phyloP scores from a whole-genome alignment of 2,797 vertebrate species.

The Parambassis ranga region DNA sequence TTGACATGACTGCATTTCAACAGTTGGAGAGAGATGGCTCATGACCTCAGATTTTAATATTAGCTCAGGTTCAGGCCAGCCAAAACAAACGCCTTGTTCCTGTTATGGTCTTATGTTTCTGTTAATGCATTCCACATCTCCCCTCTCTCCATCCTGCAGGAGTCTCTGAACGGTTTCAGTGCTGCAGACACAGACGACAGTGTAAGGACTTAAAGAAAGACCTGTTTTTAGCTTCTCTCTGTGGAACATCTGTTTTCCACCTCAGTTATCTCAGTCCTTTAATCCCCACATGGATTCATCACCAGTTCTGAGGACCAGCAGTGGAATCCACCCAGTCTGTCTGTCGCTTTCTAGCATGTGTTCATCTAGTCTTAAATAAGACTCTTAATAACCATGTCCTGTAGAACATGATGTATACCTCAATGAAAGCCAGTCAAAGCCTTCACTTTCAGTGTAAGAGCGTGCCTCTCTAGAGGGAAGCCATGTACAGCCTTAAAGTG shows the following conservation, averaged over 20 bases:
- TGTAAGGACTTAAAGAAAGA: conserved; percentile 17
- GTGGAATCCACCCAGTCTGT: not conserved
- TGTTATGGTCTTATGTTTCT: conserved; percentile 5
- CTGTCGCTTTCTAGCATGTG: not conserved
- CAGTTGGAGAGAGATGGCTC: not conserved
- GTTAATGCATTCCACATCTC: not conserved
- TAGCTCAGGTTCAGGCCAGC: conserved; percentile 32
- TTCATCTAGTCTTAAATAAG: no score
- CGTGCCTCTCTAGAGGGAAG: conserved; percentile 15
- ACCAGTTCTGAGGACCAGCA: conserved; percentile 6
- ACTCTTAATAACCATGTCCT: not conserved
- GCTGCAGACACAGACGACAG: conserved; percentile 37
- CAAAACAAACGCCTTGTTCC: conserved; percentile 41
- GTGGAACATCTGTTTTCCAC: not conserved
- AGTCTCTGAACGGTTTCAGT: conserved; percentile 55
- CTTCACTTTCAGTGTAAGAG: conserved; percentile 7
- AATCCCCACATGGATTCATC: not conserved
- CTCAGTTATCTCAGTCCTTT: not conserved
- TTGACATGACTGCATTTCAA: not conserved
- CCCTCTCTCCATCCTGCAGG: conserved; percentile 44
- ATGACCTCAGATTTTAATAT: conserved; percentile 36
- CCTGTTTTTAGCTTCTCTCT: not conserved
- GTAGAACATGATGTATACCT: conserved; percentile 23
- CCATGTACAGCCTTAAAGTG: not conserved
- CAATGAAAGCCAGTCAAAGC: not conserved